Evolutionary conservation across 2,797 vertebrate genomes (phyloP).

Genomic region (Megaceryle alcyon): DNA sequence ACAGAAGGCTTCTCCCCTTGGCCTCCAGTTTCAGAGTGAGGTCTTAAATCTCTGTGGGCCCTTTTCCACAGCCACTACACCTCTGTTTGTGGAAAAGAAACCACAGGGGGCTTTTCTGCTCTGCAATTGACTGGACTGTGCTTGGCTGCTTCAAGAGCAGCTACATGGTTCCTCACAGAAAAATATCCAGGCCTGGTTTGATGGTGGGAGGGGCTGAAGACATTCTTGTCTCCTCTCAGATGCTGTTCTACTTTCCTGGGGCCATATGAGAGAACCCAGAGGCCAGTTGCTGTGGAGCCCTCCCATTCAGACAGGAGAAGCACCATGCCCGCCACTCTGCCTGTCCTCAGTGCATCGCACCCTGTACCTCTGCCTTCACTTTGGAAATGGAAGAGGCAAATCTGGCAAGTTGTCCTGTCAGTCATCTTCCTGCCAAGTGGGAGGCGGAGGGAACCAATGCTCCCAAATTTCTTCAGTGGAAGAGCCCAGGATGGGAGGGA

Average conservation of each 20-base stretch:
- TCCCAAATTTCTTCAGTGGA: neutral
- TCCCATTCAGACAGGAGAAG: rapidly evolving
- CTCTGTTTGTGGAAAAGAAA: neutral
- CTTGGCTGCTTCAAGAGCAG: neutral
- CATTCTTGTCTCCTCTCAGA: neutral
- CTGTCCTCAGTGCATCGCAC: neutral
- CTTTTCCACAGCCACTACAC: neutral
- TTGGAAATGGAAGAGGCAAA: neutral
- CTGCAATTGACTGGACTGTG: neutral
- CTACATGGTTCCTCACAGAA: neutral
- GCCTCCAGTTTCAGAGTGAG: neutral
- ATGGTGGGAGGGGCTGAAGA: neutral
- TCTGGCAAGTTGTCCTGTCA: neutral
- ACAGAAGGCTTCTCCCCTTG: neutral
- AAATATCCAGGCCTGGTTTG: neutral
- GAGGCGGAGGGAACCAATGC: neutral
- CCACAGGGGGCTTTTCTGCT: neutral
- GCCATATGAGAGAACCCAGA: neutral
- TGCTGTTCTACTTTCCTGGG: neutral
- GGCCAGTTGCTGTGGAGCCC: neutral
- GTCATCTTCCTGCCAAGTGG: neutral
- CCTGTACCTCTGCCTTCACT: neutral
- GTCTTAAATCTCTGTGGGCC: neutral
- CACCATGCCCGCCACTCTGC: rapidly evolving
- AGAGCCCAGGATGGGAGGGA: neutral